Evolutionary conservation across 2,113 vertebrate species (phyloP), one percentile per base, ranked within the genome.

Genomic region (Prinia subflava): DNA sequence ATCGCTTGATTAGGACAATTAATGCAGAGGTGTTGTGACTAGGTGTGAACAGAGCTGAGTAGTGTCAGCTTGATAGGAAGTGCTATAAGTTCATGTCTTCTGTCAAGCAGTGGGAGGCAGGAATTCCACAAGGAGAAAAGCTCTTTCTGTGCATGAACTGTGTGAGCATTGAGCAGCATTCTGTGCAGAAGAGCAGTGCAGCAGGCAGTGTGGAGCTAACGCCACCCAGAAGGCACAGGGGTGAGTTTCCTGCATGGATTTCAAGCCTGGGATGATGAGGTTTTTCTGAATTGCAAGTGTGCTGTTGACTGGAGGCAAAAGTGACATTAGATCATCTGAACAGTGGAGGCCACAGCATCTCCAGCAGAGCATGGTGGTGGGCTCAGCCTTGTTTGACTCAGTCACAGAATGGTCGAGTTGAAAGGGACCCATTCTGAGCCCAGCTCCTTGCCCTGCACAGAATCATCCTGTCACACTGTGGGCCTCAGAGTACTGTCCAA

Each of bases 331-430:
- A 24, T 56, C 25, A 13, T 37, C 22, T 57, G n/a, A 33, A 17
- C 15, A 37, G 57, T 25, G 57, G 35, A 65, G 41, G 33, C 44
- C 15, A 6, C n/a, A 57, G 53, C 52, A 42, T 41, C 28, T 46
- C 53, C 79, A 83, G 28, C 60, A 74, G 62, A 21, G 33, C 42
- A 0, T 8, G 20, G 5, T 6, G 18, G 12, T 42, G 16, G 52
- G 46, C n/a, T 33, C 14, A 42, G 37, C 59, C 59, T 27, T 13
- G 59, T 20, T 8, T 15, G 59, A 9, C 37, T 21, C 33, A 13
- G 27, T 1, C 76, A 23, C 31, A 35, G 37, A 4, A 17, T 3
- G 6, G 3, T 3, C 0, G 2, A 7, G 31, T 3, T 64, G 49
- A 49, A 35, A 27, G 30, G 46, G 30, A 41, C 46, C 23, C 75